Conservation (phyloP, 2,797 vertebrate genomes). For the Poeciliopsis presidionis region DNA sequence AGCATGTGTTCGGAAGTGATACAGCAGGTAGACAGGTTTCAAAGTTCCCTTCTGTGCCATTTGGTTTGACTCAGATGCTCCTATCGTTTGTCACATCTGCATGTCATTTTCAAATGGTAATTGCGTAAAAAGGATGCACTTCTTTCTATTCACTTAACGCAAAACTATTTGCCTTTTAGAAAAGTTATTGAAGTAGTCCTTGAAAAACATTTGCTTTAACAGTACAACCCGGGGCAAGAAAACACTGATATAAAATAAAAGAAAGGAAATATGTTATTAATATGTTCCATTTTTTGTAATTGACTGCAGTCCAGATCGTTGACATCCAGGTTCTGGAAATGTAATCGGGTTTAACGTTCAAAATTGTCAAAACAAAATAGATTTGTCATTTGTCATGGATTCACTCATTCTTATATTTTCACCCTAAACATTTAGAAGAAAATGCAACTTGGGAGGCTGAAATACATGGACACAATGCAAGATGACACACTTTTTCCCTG, state of each 20-base stretch:
- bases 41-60: not conserved
- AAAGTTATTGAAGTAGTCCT: not conserved
- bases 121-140: not conserved
- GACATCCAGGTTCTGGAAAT: not conserved
- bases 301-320: not conserved
- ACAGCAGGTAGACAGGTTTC: not conserved
- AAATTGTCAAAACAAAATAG: too few relatives aligned
- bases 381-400: not conserved
- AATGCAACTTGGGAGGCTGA: not conserved
- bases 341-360: not conserved
- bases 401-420: not conserved
- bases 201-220: not conserved
- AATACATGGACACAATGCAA: not conserved
- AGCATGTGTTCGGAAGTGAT: not conserved
- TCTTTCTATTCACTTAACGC: not conserved
- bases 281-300: not conserved
- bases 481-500: not conserved
- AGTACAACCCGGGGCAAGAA: not conserved
- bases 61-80: not conserved
- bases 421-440: not conserved
- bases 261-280: not conserved
- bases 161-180: not conserved
- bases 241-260: not conserved
- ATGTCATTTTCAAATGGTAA: not conserved
- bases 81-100: not conserved